phyloP scores from a whole-genome alignment of 2,888 invertebrate genomes.

The Caenorhabditis afra region DNA sequence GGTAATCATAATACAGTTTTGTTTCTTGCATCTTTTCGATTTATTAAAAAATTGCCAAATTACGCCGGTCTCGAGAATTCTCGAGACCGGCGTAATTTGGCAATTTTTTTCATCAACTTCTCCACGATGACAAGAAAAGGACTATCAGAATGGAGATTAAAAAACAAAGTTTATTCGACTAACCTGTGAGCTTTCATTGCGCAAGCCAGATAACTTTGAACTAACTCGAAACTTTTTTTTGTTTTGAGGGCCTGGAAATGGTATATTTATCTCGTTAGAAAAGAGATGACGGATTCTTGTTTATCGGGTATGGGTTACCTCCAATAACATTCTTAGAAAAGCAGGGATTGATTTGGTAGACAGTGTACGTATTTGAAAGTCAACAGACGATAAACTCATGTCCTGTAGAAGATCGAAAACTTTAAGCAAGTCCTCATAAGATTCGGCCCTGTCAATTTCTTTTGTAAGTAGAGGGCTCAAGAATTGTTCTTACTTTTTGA shows the following conservation, averaged over 20 bases:
- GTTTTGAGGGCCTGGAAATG: slow-evolving; percentile 85
- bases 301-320: slow-evolving; percentile 44
- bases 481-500: slow-evolving; percentile 28
- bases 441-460: slow-evolving; percentile 61
- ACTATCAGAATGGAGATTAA: too few species aligned
- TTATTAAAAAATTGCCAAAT: too few species aligned
- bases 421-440: slow-evolving; percentile 38
- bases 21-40: too few species aligned
- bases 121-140: not conserved
- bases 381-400: slow-evolving; percentile 75
- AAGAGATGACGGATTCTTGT: too few species aligned
- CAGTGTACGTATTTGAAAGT: slow-evolving; percentile 75
- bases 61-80: too few species aligned
- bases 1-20: too few species aligned
- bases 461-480: not conserved
- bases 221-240: slow-evolving; percentile 90
- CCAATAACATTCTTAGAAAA: slow-evolving; percentile 72
- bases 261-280: too few species aligned
- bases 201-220: slow-evolving; percentile 91
- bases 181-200: slow-evolving; percentile 86
- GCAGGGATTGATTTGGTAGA: slow-evolving; percentile 58
- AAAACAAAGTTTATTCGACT: too few species aligned
- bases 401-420: slow-evolving; percentile 62
- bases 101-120: not conserved
- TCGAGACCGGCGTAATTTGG: too few species aligned